These are phyloP conservation scores for Agapostemon virescens DNA, from an alignment of 2,888 invertebrate genomes.

Conservation along the genomic window DNA sequence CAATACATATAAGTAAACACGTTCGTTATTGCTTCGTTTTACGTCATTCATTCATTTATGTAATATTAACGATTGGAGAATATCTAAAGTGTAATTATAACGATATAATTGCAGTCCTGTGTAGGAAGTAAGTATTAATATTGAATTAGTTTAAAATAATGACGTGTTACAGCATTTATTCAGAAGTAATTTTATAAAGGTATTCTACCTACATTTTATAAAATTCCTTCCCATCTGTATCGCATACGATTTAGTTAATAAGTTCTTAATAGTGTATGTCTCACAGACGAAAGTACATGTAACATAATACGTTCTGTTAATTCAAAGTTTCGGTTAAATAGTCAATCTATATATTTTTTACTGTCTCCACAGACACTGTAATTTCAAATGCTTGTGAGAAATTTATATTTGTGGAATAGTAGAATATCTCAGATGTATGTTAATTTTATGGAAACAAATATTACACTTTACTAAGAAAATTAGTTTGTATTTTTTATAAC, in stretches of 20 bases:
- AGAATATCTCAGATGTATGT: slow-evolving; percentile 9
- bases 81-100: slow-evolving; percentile 9
- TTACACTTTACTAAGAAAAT: background rate
- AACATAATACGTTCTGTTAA: slow-evolving; percentile 12
- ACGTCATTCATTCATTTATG: slow-evolving; percentile 22
- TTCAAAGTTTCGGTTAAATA: slow-evolving; percentile 13
- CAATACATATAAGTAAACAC: slow-evolving; percentile 29
- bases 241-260: slow-evolving; percentile 33
- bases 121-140: slow-evolving; percentile 33
- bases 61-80: slow-evolving; percentile 17
- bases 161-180: slow-evolving; percentile 47
- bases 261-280: slow-evolving; percentile 34
- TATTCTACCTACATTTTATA: slow-evolving; percentile 22
- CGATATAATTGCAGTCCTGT: slow-evolving; percentile 19
- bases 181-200: slow-evolving; percentile 48
- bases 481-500: slow-evolving; percentile 38
- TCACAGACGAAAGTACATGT: slow-evolving; percentile 23
- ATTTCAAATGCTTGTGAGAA: slow-evolving; percentile 7
- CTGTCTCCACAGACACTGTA: slow-evolving; percentile 1
- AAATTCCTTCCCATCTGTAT: slow-evolving; percentile 33
- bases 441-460: slow-evolving; percentile 24
- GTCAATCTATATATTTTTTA: slow-evolving; percentile 28
- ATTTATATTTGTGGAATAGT: slow-evolving; percentile 7
- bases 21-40: slow-evolving; percentile 23
- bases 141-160: slow-evolving; percentile 29